Percentiles rank a stretch among this genome's conserved stretches.
Conservation (phyloP, 1,140 invertebrate species). For the Panagrolaimus sp. region DNA sequence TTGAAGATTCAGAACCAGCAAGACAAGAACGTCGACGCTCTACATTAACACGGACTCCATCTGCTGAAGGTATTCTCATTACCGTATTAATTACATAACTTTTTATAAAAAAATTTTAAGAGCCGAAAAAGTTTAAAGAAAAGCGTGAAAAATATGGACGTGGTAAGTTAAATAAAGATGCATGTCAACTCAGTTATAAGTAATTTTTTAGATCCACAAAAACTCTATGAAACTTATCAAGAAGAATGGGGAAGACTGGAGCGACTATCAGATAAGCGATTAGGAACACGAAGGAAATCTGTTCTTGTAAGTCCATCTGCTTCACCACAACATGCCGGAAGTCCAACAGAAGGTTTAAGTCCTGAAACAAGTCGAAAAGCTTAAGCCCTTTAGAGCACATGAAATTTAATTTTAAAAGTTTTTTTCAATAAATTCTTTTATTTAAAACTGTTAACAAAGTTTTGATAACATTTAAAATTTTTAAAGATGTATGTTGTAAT, state of each 20-base stretch:
- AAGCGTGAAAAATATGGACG: conserved; percentile 57
- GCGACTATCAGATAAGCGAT: conserved; percentile 18
- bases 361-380: too few species aligned
- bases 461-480: too few species aligned
- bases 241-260: conserved; percentile 47
- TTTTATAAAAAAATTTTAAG: conserved; percentile 14
- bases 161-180: too few species aligned
- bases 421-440: too few species aligned
- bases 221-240: conserved; percentile 56
- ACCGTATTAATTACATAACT: conserved; percentile 16
- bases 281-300: conserved; percentile 17
- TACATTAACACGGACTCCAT: conserved; percentile 7
- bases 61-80: not conserved
- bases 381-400: too few species aligned
- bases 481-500: too few species aligned
- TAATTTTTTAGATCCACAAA: too few species aligned
- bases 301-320: conserved; percentile 12
- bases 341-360: too few species aligned
- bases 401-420: too few species aligned
- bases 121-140: conserved; percentile 50
- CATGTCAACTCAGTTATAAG: too few species aligned
- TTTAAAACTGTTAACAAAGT: too few species aligned
- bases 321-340: not conserved
- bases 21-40: conserved; percentile 7
- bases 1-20: conserved; percentile 24